Base-by-base conservation (phyloP, 2,888 invertebrate species). In the Agonopterix heracliana region DNA sequence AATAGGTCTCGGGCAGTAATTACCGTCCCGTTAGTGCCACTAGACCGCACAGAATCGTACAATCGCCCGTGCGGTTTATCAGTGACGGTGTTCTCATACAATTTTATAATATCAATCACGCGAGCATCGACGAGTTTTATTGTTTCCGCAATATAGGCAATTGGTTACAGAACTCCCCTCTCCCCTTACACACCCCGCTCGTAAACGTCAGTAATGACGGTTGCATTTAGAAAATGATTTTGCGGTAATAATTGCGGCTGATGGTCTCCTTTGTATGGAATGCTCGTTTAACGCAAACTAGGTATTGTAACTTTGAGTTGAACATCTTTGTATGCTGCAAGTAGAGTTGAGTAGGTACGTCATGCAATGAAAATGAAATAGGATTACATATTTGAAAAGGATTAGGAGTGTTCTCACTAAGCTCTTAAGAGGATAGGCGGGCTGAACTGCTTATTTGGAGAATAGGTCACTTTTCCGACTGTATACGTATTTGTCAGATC, bases 141-240 rank as follows among this genome's bases (percentile, higher is more conserved):
- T 71, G 66, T 74, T 77, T 74, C 75, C 77, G 71, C 70, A 74
- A 73, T 73, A 67, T 63, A 68, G 55, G 44, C 58, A 60, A 76
- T 74, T 72, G 63, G 66, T 59, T 59, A 64, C 60, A 63, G 50
- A 45, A 45, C 57, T 51, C 51, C 54, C 54, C 43, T 1, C 44
- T 34, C 5, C 44, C 44, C 36, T 5, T 12, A 13, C 36, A 34
- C 34, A 4, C 50, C 48, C 52, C 41, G 26, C 46, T 50, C 46
- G 48, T 44, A 48, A 17, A 44, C 51, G 45, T 48, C 40, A 40
- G 34, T 53, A 54, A 53, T 53, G 50, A 53, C 41, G 54, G 55
- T 54, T 51, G 47, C 54, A 45, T 60, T 45, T 41, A 44, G 55
- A 51, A 51, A 54, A 55, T 47, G 46, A 47, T 56, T 52, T 48